phyloP scores from a whole-genome alignment of 2,797 vertebrate species.

The Synanceia verrucosa region DNA sequence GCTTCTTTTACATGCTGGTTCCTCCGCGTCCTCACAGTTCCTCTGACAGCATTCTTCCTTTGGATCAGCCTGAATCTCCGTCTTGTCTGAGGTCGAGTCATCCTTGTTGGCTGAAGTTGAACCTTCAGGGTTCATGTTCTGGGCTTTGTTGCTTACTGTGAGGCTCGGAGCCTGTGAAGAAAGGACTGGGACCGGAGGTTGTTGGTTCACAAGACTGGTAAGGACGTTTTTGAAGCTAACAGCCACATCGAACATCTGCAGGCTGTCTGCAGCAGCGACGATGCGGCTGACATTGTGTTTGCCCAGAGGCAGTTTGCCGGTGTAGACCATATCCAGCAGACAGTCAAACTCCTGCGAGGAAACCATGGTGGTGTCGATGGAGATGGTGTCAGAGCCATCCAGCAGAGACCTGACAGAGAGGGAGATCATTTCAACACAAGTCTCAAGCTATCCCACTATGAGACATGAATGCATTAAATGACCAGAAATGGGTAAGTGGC shows the following conservation, averaged over 20 bases:
- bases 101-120: neutral
- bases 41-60: neutral
- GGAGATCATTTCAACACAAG: neutral
- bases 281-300: slow-evolving; percentile 90
- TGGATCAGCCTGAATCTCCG: neutral
- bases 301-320: slow-evolving; percentile 86
- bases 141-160: neutral
- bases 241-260: slow-evolving; percentile 93
- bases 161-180: neutral
- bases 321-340: slow-evolving; percentile 89
- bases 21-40: neutral
- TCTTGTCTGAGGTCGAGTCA: neutral
- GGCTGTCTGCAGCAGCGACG: slow-evolving; percentile 87
- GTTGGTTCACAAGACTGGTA: slow-evolving; percentile 80
- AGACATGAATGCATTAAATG: neutral
- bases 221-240: slow-evolving; percentile 90
- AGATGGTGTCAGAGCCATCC: slow-evolving; percentile 87
- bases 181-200: neutral
- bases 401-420: slow-evolving; percentile 79
- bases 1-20: slow-evolving; percentile 41
- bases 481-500: neutral
- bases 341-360: slow-evolving; percentile 88
- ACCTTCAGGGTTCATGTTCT: neutral
- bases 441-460: neutral
- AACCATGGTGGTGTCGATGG: slow-evolving; percentile 85